A percentile compares a stretch with the other conserved stretches of the same genome.
Conservation (phyloP, 2,888 invertebrate genomes). For the Cerceris ruficornis region DNA sequence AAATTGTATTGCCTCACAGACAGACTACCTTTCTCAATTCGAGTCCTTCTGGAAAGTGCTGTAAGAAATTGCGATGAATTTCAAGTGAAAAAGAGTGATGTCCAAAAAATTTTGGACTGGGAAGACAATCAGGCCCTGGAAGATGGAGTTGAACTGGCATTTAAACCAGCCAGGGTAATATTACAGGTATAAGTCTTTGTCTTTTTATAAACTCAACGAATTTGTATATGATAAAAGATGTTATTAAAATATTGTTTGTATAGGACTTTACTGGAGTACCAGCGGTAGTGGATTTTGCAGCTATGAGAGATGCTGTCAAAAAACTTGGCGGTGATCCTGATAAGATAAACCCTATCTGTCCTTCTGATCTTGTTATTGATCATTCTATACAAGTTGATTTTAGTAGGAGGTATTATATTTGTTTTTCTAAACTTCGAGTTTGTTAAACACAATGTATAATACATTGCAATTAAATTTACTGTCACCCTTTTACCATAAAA, state of each 20-base stretch:
- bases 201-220: slow-evolving; percentile 2
- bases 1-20: slow-evolving; percentile 81
- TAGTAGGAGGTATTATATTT: slow-evolving; percentile 85
- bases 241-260: slow-evolving; percentile 8
- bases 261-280: slow-evolving; percentile 98
- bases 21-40: slow-evolving; percentile 94
- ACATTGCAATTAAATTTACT: background rate
- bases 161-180: slow-evolving; percentile 97
- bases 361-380: slow-evolving; percentile 98
- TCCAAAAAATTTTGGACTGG: slow-evolving; percentile 95
- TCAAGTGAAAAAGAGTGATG: slow-evolving; percentile 93
- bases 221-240: slow-evolving; percentile 1
- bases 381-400: slow-evolving; percentile 99
- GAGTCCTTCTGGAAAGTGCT: slow-evolving; percentile 96
- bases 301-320: slow-evolving; percentile 98
- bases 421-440: background rate
- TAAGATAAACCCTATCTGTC: slow-evolving; percentile 98
- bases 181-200: slow-evolving; percentile 87
- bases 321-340: slow-evolving; percentile 93
- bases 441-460: background rate
- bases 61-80: slow-evolving; percentile 98
- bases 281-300: slow-evolving; percentile 99
- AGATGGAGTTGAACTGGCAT: slow-evolving; percentile 94
- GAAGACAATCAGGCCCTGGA: slow-evolving; percentile 87
- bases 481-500: background rate